phyloP scores from a whole-genome alignment of 2,113 vertebrate species.

The Phrynosoma blainvillii region DNA sequence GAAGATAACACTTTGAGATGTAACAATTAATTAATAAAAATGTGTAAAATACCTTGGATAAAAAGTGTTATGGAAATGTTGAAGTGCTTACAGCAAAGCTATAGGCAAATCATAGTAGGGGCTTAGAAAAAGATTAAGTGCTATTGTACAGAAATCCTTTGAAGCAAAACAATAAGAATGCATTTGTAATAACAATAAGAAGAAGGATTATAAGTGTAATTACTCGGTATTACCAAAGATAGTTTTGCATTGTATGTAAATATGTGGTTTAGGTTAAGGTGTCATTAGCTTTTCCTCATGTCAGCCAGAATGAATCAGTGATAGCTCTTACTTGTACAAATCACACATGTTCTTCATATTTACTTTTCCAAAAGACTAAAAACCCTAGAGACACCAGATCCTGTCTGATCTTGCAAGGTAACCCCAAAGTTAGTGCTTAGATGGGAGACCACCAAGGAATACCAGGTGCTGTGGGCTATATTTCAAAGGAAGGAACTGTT shows the following conservation, averaged over 20 bases:
- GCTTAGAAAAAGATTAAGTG: neutral
- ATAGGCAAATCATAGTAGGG: neutral
- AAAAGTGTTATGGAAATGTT: neutral
- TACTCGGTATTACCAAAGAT: neutral
- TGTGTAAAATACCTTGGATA: neutral
- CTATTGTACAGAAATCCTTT: neutral
- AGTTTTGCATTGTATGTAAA: neutral
- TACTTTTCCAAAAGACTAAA: neutral
- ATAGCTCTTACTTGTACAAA: neutral
- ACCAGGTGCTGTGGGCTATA: no score
- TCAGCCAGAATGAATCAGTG: neutral
- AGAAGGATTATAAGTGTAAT: neutral
- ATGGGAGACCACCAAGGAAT: no score
- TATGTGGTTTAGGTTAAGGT: neutral
- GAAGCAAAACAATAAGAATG: conserved; percentile 1
- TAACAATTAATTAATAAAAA: conserved; percentile 10
- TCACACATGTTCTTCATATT: neutral
- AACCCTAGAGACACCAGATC: no score
- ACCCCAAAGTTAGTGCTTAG: no score
- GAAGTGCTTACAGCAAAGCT: neutral
- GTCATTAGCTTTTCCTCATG: neutral
- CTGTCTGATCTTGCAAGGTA: no score
- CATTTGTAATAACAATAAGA: neutral
- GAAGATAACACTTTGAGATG: neutral
- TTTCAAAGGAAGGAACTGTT: no score